Evolutionary conservation across 2,113 vertebrate species (phyloP), one percentile per base, ranked within the genome.

Genomic region (Neotoma lepida): DNA sequence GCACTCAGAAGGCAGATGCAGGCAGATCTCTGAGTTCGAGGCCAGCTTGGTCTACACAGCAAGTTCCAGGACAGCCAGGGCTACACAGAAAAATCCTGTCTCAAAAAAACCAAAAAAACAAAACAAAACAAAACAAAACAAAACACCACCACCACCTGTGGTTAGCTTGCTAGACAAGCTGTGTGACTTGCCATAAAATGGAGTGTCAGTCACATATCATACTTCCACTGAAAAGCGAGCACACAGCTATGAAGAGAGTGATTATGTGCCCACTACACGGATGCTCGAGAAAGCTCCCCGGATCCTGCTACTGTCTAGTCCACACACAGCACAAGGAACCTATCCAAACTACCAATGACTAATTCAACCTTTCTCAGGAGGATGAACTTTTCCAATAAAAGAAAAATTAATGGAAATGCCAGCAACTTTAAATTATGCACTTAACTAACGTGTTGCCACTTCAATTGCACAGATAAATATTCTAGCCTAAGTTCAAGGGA

Each of bases 401-500:
- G 85, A 93, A 95, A 97, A 96, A 96, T 90, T 95, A 96, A 97
- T 5, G 78, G 89, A 96, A 96, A 97, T 89, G 88, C 82, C 92
- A 97, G 61, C 14, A 56, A 91, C 71, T 95, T 96, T 95, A 96
- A 96, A 96, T 94, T 92, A 96, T 94, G 71, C 68, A 93, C 88
- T 97, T 96, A 96, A 95, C 86, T 92, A 96, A 96, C 26, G 0
- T 86, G 64, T 64, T 97, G 92, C 88, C 93, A 85, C 76, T 96
- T 97, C 95, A 94, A 97, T 56, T 93, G 73, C 90, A 96, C 68
- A 97, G 90, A 97, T 96, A 96, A 97, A 96, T 96, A 97, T 90
- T 97, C 86, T 93, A 88, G 93, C 82, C 82, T 86, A 86, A 74
- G 49, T 93, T 94, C 56, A 94, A 90, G 78, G 86, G 56, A 91